Conservation (phyloP, 1,140 invertebrate genomes). For the Lepidurus couesii region DNA sequence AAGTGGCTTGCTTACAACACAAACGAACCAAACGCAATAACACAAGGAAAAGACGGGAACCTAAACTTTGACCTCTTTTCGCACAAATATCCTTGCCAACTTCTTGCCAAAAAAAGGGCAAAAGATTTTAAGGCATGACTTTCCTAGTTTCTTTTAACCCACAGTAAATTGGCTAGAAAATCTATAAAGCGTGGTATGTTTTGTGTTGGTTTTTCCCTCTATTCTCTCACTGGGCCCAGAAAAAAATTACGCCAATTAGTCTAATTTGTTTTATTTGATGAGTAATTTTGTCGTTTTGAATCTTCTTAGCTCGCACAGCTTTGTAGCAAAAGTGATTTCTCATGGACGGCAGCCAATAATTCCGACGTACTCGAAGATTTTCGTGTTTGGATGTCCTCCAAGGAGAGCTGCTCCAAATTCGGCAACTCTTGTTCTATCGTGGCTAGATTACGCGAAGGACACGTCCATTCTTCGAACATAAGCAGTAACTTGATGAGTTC, state of each 20-base stretch:
- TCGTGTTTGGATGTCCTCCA: neutral
- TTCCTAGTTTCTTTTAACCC: neutral
- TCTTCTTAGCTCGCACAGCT: neutral
- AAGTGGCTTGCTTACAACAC: neutral
- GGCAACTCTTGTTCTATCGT: neutral
- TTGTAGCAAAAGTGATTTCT: neutral
- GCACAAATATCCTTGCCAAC: neutral
- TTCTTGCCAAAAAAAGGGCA: neutral
- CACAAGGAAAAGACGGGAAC: neutral
- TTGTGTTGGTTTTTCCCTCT: too few species aligned
- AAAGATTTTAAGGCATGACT: neutral
- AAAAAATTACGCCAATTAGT: neutral
- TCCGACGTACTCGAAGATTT: neutral
- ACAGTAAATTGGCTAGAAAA: too few species aligned
- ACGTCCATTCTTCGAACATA: neutral
- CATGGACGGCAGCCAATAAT: slow-evolving; percentile 21
- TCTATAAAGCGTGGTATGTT: too few species aligned
- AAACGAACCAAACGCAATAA: neutral
- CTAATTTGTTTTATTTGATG: neutral
- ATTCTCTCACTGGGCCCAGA: neutral
- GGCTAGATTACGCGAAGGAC: neutral
- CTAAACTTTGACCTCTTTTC: neutral
- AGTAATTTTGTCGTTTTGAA: too few species aligned
- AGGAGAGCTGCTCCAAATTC: slow-evolving; percentile 4
- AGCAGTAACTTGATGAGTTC: slow-evolving; percentile 1